phyloP scores from a whole-genome alignment of 2,888 invertebrate genomes.

The Philonicus albiceps region DNA sequence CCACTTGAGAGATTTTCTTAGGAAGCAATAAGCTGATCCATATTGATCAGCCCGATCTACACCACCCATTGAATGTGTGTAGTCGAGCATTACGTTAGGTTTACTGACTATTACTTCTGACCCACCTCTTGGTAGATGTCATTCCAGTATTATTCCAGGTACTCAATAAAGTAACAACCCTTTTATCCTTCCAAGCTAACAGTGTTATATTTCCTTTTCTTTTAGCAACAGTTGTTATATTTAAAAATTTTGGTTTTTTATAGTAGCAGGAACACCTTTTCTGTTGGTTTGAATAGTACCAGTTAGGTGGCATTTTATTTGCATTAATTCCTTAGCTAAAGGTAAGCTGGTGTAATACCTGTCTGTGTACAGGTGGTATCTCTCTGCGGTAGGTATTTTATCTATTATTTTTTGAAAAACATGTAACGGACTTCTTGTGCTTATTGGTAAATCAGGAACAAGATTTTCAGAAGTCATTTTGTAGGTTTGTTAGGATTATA shows the following conservation, averaged over 20 bases:
- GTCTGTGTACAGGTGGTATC: background rate
- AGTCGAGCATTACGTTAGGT: background rate
- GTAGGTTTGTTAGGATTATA: background rate
- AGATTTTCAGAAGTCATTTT: background rate
- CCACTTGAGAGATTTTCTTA: background rate
- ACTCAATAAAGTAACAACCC: background rate
- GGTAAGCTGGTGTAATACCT: background rate
- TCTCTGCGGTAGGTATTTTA: background rate
- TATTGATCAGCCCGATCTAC: background rate
- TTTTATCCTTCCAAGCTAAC: conserved; percentile 5
- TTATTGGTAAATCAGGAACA: background rate
- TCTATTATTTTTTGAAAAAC: background rate
- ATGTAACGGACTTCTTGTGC: background rate
- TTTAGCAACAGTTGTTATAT: background rate
- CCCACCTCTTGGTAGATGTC: background rate
- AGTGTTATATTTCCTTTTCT: background rate
- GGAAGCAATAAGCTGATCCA: background rate
- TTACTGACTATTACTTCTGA: background rate
- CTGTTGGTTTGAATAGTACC: conserved; percentile 8
- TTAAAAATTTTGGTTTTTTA: background rate
- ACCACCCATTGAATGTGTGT: background rate
- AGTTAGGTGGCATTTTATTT: background rate
- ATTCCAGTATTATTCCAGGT: conserved; percentile 3
- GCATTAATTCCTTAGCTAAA: background rate
- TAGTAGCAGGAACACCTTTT: background rate